A percentile compares a stretch with the other conserved stretches of the same genome.
phyloP scores from a whole-genome alignment of 2,797 vertebrate species.

The Ispidina lecontei region DNA sequence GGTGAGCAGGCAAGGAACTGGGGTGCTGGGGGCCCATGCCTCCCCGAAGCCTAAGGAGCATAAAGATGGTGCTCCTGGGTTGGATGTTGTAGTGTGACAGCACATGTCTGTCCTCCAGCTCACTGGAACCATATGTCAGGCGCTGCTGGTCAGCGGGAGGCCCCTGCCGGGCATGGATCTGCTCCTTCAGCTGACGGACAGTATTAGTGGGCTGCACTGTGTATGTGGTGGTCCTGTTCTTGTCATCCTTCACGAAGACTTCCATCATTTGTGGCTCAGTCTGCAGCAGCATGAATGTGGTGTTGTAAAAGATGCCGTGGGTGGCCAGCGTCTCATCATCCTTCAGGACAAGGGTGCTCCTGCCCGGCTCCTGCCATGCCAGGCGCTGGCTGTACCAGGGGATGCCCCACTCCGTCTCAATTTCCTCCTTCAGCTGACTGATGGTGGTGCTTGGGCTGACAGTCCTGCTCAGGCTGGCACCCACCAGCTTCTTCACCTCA shows the following conservation, averaged over 20 bases:
- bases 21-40: neutral
- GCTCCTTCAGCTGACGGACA: neutral
- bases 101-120: neutral
- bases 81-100: neutral
- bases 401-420: neutral
- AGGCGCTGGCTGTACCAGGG: neutral
- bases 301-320: neutral
- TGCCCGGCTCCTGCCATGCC: neutral
- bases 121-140: neutral
- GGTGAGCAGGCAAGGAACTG: neutral
- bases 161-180: neutral
- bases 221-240: neutral
- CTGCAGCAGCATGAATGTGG: neutral
- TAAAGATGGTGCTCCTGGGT: neutral
- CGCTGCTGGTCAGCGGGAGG: neutral
- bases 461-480: fast-evolving
- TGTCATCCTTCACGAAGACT: neutral
- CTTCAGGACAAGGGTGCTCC: fast-evolving
- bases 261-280: neutral
- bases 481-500: neutral
- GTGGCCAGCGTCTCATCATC: neutral
- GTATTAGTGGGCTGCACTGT: neutral
- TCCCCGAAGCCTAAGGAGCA: slow-evolving; percentile 41
- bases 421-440: neutral
- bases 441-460: neutral